These are phyloP conservation scores for Heliconius ethilla DNA, from an alignment of 2,888 invertebrate genomes.

Conservation along the genomic window DNA sequence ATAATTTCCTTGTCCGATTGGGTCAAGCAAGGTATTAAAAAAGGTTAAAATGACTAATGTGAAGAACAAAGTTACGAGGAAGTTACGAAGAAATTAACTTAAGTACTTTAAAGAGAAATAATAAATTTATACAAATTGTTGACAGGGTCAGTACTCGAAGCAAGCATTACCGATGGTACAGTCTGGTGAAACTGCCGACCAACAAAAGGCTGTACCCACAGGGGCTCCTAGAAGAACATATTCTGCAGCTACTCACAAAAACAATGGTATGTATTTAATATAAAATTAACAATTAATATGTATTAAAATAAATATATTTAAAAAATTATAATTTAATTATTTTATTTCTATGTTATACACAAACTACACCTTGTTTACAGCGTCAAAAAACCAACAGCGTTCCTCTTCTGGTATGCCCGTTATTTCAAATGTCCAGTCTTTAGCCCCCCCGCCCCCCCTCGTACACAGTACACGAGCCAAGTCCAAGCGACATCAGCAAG, in stretches of 20 bases:
- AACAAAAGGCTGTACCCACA: conserved; percentile 74
- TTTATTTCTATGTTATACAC: too few species aligned
- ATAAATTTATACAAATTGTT: conserved; percentile 6
- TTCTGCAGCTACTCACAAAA: conserved; percentile 54
- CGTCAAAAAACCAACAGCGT: conserved; percentile 56
- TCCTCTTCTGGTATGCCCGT: conserved; percentile 80
- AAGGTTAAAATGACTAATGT: too few species aligned
- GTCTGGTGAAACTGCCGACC: conserved; percentile 66
- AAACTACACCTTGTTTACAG: conserved; percentile 43
- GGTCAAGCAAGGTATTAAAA: too few species aligned
- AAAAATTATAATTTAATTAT: not conserved
- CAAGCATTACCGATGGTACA: conserved; percentile 60
- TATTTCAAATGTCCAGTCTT: conserved; percentile 87
- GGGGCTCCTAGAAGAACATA: conserved; percentile 78
- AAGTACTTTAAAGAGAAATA: too few species aligned
- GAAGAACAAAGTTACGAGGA: too few species aligned
- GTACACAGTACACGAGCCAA: conserved; percentile 65
- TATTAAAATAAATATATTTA: not conserved
- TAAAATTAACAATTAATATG: not conserved
- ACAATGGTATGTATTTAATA: conserved; percentile 53
- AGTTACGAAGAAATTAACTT: too few species aligned
- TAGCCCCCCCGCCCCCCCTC: conserved; percentile 78
- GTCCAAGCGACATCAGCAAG: conserved; percentile 63
- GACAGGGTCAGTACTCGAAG: conserved; percentile 76
- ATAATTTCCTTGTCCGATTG: too few species aligned